Base-by-base conservation (phyloP, 2,888 invertebrate genomes). In the Drosophila anomelani region DNA sequence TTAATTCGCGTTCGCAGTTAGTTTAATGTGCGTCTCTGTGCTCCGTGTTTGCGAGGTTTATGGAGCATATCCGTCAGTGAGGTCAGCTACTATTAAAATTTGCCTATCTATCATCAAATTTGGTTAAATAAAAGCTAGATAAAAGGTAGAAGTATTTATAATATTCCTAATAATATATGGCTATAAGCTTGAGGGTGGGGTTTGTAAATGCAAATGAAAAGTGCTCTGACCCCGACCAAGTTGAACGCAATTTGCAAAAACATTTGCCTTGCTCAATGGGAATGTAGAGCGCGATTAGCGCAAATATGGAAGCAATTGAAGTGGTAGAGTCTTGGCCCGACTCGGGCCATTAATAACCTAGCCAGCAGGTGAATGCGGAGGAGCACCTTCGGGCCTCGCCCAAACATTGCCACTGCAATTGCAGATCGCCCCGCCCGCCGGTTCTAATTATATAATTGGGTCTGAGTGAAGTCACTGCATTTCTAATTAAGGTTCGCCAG, bases 371-470 rank as follows among this genome's bases (percentile, higher is more conserved):
- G 80, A 59, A 46, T 38, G 60, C 23, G 46, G 39, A n/a, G 23
- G 51, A 38, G 76, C 81, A 71, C 66, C 79, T 53, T 26, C 23
- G 13, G 34, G 26, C 74, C 64, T 29, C 63, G 58, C 73, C 75
- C 61, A 46, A 29, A 26, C 36, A 68, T 36, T 64, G 47, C 62
- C 62, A 43, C 34, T 74, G 64, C 69, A 78, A 64, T 68, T 63
- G 43, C 69, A 70, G 60, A 79, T 73, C 71, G 70, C 44, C 70
- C 66, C 70, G 66, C 47, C 72, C 72, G 74, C 47, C 62, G 57
- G 51, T 56, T 59, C 73, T 76, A 85, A 88, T 85, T 85, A 80
- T 80, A 70, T 88, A 88, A 85, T 88, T 83, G 80, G 70, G 64
- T 76, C 43, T 32, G 71, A 56, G 47, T 70, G 67, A 74, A 79